A percentile compares a stretch with the other conserved stretches of the same genome.
These are phyloP conservation scores for Otolemur crassicaudatus DNA, from an alignment of 2,797 vertebrate genomes.

Conservation along the genomic window DNA sequence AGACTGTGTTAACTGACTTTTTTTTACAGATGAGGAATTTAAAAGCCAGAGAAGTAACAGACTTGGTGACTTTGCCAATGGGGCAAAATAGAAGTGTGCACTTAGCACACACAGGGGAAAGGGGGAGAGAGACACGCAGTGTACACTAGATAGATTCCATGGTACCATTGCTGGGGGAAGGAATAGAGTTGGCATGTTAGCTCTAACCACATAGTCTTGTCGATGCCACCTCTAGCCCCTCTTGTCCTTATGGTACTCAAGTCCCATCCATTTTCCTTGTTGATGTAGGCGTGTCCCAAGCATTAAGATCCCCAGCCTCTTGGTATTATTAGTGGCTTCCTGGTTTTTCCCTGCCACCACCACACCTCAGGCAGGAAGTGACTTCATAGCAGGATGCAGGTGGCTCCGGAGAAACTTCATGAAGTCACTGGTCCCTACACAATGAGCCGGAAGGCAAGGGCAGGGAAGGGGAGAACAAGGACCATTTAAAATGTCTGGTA, in stretches of 20 bases:
- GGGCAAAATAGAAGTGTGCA: background rate
- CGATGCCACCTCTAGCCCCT: background rate
- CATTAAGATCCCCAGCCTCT: background rate
- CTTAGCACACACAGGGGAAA: background rate
- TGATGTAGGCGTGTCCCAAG: background rate
- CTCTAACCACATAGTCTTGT: background rate
- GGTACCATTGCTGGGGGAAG: background rate
- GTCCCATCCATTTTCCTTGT: background rate
- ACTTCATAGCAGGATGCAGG: constrained; percentile 83
- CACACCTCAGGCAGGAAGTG: constrained; percentile 76
- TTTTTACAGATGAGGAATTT: constrained; percentile 9
- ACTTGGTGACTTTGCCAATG: background rate
- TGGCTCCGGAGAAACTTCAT: constrained; percentile 80
- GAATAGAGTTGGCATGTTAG: background rate
- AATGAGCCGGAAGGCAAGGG: constrained; percentile 74
- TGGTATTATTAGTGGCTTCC: constrained; percentile 52
- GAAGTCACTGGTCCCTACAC: constrained; percentile 79
- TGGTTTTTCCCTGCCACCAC: constrained; percentile 58
- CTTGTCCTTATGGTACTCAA: background rate
- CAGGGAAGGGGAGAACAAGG: constrained; percentile 17
- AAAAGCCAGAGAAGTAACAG: constrained; percentile 9
- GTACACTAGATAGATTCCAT: background rate
- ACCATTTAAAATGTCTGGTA: background rate
- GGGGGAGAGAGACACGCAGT: background rate
- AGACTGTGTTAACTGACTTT: background rate